Conservation (phyloP, 2,113 vertebrate genomes). For the Columba janthina region DNA sequence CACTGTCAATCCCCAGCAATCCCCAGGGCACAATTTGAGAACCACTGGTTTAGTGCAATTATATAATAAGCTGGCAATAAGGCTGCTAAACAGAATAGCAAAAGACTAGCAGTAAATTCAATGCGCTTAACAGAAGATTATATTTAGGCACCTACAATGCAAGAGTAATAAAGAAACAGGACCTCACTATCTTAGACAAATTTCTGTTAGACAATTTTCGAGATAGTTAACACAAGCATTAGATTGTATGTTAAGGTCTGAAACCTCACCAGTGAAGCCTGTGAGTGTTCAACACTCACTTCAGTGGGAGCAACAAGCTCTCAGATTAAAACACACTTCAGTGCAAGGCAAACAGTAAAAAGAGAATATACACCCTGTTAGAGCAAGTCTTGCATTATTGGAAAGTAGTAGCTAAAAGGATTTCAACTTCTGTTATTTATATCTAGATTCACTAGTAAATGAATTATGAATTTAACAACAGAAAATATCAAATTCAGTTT, state of each 20-base stretch:
- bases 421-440: neutral
- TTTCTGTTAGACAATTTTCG: neutral
- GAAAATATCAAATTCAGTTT: neutral
- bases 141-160: neutral
- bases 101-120: slow-evolving; percentile 38
- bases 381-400: neutral
- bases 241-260: neutral
- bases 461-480: neutral
- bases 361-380: neutral
- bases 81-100: slow-evolving; percentile 37
- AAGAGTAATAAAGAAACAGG: neutral
- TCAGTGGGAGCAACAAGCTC: neutral
- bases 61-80: slow-evolving; percentile 44
- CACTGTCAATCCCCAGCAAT: neutral
- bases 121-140: slow-evolving; percentile 18
- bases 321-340: neutral
- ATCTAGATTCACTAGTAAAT: neutral
- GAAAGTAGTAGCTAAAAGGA: neutral
- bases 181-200: neutral
- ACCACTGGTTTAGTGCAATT: slow-evolving; percentile 40
- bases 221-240: neutral
- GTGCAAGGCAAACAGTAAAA: neutral
- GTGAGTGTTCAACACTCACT: neutral
- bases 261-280: neutral
- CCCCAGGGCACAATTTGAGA: slow-evolving; percentile 47